These are phyloP conservation scores for Meandrusa payeni DNA, from an alignment of 2,888 invertebrate genomes.

Conservation along the genomic window DNA sequence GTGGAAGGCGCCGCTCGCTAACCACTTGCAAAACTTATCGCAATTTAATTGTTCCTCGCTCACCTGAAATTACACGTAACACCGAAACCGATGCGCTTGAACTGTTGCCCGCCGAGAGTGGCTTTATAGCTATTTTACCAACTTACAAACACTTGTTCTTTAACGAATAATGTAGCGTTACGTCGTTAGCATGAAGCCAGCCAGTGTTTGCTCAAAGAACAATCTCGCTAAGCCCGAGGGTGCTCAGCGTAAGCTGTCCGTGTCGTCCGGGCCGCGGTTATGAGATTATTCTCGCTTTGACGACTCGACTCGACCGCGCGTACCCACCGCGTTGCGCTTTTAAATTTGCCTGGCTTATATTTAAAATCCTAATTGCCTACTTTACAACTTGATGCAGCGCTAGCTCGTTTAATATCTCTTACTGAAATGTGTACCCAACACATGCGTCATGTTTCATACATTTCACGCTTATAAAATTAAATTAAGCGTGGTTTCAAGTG, in stretches of 20 bases:
- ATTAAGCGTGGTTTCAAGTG: conserved; percentile 6
- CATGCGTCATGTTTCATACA: conserved; percentile 12
- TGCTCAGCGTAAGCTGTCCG: conserved; percentile 61
- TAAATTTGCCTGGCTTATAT: conserved; percentile 49
- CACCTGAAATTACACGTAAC: conserved; percentile 52
- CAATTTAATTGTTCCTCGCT: conserved; percentile 54
- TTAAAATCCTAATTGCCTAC: conserved; percentile 63
- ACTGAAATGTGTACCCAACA: conserved; percentile 24
- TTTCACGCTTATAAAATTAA: conserved; percentile 13
- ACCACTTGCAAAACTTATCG: conserved; percentile 70
- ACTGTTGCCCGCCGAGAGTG: conserved; percentile 33
- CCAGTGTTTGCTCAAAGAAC: conserved; percentile 57
- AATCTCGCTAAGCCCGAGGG: conserved; percentile 61
- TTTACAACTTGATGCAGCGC: conserved; percentile 45
- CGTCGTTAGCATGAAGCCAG: conserved; percentile 27
- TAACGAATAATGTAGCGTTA: conserved; percentile 36
- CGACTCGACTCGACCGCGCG: conserved; percentile 52
- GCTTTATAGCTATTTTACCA: conserved; percentile 2
- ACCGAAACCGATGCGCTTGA: conserved; percentile 54
- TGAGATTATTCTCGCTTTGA: conserved; percentile 76
- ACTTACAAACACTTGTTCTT: conserved; percentile 26
- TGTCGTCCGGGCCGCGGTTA: conserved; percentile 65
- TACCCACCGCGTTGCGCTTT: conserved; percentile 56
- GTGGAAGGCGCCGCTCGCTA: conserved; percentile 53
- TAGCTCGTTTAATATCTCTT: conserved; percentile 34